These are phyloP conservation scores for Euproctis similis DNA, from an alignment of 2,888 invertebrate genomes.

Conservation along the genomic window DNA sequence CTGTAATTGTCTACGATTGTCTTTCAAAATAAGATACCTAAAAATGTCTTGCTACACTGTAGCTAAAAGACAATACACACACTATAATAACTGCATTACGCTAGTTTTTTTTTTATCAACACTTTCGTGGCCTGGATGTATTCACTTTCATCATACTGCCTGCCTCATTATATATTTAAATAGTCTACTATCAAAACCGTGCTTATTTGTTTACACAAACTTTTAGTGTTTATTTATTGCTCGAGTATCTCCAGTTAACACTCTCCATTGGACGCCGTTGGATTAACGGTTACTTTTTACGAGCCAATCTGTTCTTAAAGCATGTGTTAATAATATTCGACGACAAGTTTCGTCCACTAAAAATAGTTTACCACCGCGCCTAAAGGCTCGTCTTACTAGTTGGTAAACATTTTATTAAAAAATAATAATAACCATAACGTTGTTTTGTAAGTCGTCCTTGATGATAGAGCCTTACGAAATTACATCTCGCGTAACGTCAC, in stretches of 20 bases:
- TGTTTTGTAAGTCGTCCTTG: conserved; percentile 64
- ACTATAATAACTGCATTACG: too few relatives aligned
- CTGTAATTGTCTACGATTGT: too few relatives aligned
- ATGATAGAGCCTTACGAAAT: conserved; percentile 51
- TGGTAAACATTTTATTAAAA: conserved; percentile 51
- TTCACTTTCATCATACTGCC: too few relatives aligned
- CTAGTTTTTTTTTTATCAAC: too few relatives aligned
- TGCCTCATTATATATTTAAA: too few relatives aligned
- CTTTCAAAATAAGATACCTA: too few relatives aligned
- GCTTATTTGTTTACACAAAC: neutral
- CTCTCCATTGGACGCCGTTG: conserved; percentile 8
- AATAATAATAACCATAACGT: conserved; percentile 28
- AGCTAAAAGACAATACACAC: too few relatives aligned
- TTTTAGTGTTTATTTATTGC: neutral
- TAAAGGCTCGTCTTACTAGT: conserved; percentile 34
- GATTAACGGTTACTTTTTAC: conserved; percentile 19
- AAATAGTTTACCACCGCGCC: conserved; percentile 19
- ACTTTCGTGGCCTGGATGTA: too few relatives aligned
- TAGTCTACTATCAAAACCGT: too few relatives aligned
- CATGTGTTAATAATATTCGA: conserved; percentile 15
- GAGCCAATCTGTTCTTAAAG: conserved; percentile 24
- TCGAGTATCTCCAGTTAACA: neutral
- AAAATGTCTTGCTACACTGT: too few relatives aligned
- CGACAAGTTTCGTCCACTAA: too few relatives aligned
- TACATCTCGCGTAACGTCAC: conserved; percentile 40